Percentiles rank a stretch among this genome's conserved stretches.
Evolutionary conservation across 2,113 vertebrate genomes (phyloP).

Genomic region (Microtus ochrogaster): DNA sequence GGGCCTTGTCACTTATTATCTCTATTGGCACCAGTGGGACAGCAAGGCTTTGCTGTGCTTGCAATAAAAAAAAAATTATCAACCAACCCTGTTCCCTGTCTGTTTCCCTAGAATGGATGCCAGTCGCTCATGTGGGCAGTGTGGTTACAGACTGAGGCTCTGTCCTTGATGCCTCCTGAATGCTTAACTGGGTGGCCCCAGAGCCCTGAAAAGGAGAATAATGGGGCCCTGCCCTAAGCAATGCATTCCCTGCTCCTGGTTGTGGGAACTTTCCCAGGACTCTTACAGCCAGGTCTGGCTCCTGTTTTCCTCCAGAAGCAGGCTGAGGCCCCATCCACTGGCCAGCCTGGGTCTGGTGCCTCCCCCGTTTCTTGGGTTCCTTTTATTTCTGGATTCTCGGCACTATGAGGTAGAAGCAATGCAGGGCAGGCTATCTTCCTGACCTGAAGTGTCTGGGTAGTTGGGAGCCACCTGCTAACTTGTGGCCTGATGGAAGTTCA

Average conservation of each 20-base stretch:
- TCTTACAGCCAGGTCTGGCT: background rate
- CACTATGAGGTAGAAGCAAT: background rate
- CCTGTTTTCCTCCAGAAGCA: background rate
- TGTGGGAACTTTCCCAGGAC: background rate
- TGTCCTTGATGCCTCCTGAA: background rate
- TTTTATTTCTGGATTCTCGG: background rate
- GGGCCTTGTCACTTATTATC: background rate
- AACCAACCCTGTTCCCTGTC: background rate
- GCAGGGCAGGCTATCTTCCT: background rate
- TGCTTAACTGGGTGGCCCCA: background rate
- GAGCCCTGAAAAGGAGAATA: background rate
- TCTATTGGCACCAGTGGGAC: background rate
- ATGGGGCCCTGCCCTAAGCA: no score
- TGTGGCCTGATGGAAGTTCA: background rate
- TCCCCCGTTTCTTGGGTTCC: background rate
- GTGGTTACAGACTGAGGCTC: background rate
- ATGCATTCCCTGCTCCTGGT: background rate
- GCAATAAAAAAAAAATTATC: background rate
- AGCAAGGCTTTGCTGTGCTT: background rate
- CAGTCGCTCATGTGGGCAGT: background rate
- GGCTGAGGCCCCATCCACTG: background rate
- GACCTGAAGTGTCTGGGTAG: background rate
- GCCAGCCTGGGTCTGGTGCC: background rate
- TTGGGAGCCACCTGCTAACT: no score
- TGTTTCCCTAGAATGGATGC: background rate